Conservation (phyloP, 2,797 vertebrate species). For the Anas georgica region DNA sequence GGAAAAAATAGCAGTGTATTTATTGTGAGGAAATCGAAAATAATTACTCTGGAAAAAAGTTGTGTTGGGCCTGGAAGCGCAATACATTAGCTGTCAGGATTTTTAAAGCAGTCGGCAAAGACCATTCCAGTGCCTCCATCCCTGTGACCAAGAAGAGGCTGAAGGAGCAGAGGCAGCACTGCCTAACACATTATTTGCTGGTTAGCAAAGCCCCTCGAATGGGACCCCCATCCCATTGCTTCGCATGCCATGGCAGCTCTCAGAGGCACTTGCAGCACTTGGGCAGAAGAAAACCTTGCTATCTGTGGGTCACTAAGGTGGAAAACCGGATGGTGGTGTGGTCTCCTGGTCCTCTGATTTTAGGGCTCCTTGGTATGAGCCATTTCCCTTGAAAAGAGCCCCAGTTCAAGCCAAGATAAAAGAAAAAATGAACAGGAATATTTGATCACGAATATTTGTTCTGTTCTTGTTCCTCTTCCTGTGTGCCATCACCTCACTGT, state of each 20-base stretch:
- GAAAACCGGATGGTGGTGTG: background rate
- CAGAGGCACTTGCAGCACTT: background rate
- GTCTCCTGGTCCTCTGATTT: background rate
- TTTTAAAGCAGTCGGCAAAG: background rate
- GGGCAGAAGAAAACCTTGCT: background rate
- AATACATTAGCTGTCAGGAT: background rate
- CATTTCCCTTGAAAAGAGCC: background rate
- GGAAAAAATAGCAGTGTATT: conserved; percentile 44
- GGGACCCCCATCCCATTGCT: background rate
- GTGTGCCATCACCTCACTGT: rapidly evolving
- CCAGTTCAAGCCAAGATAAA: background rate
- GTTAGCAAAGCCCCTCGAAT: background rate
- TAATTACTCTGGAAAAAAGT: conserved; percentile 59
- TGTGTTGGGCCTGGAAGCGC: background rate
- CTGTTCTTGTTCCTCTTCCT: too few relatives aligned
- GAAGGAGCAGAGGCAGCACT: background rate
- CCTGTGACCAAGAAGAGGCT: background rate
- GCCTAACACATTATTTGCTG: background rate
- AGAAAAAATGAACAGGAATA: background rate
- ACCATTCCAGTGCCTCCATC: background rate
- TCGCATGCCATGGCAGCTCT: background rate
- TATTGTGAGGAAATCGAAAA: conserved; percentile 69
- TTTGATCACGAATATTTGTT: background rate
- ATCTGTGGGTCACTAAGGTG: background rate
- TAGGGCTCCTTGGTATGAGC: background rate